phyloP scores from a whole-genome alignment of 37 sponge, comb jelly and placozoan genomes.

The Axinella damicornis region DNA sequence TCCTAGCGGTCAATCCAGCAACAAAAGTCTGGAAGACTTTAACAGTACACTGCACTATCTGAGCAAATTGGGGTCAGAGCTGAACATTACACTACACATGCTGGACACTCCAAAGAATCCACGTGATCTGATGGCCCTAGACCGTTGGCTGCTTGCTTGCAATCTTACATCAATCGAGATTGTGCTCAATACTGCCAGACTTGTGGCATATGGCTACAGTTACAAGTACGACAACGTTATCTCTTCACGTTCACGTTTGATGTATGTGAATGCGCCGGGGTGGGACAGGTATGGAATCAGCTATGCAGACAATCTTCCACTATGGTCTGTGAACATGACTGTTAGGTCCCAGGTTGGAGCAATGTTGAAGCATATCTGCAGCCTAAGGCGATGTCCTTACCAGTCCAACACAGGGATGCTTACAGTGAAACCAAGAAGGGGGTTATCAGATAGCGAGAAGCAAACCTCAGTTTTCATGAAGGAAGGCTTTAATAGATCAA shows the following conservation, averaged over 20 bases:
- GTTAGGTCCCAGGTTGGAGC: neutral
- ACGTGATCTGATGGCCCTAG: conserved; percentile 14
- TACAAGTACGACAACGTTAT: conserved; percentile 25
- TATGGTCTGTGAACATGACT: neutral
- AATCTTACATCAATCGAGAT: conserved; percentile 10
- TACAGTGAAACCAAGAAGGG: neutral
- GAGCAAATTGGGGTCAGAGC: neutral
- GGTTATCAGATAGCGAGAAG: too few relatives aligned
- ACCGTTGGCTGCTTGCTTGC: conserved; percentile 16
- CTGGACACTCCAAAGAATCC: conserved; percentile 53
- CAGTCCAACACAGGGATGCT: neutral
- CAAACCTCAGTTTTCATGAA: too few relatives aligned
- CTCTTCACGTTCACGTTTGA: neutral
- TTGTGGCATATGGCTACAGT: conserved; percentile 13
- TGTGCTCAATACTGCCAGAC: conserved; percentile 22
- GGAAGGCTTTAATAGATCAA: too few relatives aligned
- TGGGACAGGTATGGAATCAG: conserved; percentile 29
- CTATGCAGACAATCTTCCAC: conserved; percentile 33
- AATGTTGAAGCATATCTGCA: conserved; percentile 25
- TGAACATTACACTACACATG: conserved; percentile 57
- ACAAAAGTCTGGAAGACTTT: conserved; percentile 20
- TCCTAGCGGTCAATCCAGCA: conserved; percentile 10
- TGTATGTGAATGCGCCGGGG: conserved; percentile 51
- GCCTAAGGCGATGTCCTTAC: conserved; percentile 47
- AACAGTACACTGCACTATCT: conserved; percentile 43